Evolutionary conservation across 92 coral and sea anemone genomes (phyloP).

Genomic region (Blastomussa wellsi): DNA sequence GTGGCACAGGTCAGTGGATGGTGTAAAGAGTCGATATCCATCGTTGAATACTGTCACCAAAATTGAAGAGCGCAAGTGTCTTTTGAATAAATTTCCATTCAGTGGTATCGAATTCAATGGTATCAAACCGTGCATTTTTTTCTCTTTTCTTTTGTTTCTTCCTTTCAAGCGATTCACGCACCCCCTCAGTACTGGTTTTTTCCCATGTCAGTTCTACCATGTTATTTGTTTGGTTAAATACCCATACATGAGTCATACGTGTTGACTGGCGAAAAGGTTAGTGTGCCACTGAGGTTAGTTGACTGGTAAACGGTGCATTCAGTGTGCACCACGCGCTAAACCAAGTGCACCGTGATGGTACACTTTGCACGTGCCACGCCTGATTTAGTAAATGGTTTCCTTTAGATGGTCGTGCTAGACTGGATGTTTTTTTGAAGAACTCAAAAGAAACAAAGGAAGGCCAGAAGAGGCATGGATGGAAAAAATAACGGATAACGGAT

Average conservation of each 20-base stretch:
- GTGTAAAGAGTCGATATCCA: too few species aligned
- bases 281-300: constrained; percentile 1
- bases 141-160: constrained; percentile 42
- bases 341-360: neutral
- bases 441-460: too few species aligned
- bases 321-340: too few species aligned
- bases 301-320: neutral
- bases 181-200: constrained; percentile 41
- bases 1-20: constrained; percentile 62
- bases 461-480: too few species aligned
- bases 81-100: too few species aligned
- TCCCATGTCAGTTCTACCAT: neutral
- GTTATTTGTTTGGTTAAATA: neutral
- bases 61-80: too few species aligned
- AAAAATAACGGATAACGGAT: too few species aligned
- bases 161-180: constrained; percentile 43
- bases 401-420: too few species aligned
- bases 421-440: too few species aligned
- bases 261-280: neutral
- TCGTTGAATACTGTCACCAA: too few species aligned
- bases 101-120: too few species aligned
- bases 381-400: too few species aligned
- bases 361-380: neutral
- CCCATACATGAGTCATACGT: neutral
- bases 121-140: constrained; percentile 29